These are phyloP conservation scores for Alosa sapidissima DNA, from an alignment of 2,797 vertebrate species.

Conservation along the genomic window DNA sequence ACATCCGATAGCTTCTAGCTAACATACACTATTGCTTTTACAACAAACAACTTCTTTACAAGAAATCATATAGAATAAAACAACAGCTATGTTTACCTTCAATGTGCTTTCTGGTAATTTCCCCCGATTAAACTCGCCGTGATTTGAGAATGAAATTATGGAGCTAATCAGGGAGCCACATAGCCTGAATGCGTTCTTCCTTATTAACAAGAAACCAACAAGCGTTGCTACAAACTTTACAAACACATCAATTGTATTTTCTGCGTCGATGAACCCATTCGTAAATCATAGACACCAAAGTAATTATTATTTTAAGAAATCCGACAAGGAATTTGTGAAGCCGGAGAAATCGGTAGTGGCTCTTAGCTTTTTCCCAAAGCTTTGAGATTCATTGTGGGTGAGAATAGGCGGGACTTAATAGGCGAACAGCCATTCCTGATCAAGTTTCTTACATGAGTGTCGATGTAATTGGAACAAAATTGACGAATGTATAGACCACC, in stretches of 20 bases:
- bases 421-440: slow-evolving; percentile 53
- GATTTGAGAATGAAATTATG: slow-evolving; percentile 25
- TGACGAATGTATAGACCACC: slow-evolving; percentile 43
- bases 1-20: slow-evolving; percentile 7
- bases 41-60: not conserved
- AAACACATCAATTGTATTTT: not conserved
- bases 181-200: slow-evolving; percentile 13
- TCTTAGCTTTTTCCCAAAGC: slow-evolving; percentile 47
- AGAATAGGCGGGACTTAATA: slow-evolving; percentile 52
- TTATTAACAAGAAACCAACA: not conserved
- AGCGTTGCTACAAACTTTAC: not conserved
- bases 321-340: slow-evolving; percentile 9
- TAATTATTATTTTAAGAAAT: not conserved
- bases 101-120: slow-evolving; percentile 9
- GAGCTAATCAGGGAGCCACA: slow-evolving; percentile 22
- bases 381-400: slow-evolving; percentile 67
- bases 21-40: not conserved
- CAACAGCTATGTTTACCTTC: not conserved
- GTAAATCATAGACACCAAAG: not conserved
- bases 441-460: not conserved
- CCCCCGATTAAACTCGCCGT: slow-evolving; percentile 17
- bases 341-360: slow-evolving; percentile 38
- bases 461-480: slow-evolving; percentile 29
- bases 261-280: not conserved
- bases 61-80: not conserved